Conservation (phyloP, 2,797 vertebrate species). For the Gallinago nigripennis region DNA sequence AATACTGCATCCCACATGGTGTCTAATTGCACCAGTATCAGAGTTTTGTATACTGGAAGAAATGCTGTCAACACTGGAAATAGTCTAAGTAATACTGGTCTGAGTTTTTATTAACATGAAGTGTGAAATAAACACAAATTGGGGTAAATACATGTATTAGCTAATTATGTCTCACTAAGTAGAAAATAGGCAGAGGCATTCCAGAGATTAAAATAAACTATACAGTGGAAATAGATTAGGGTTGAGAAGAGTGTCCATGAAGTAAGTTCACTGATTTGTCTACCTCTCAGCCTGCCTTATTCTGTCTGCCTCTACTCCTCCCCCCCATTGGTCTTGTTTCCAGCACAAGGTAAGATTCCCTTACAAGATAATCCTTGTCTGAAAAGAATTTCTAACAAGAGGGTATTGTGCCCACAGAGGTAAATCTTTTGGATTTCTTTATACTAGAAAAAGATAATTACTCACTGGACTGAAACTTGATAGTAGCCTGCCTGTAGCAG, state of each 20-base stretch:
- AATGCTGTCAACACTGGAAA: not conserved
- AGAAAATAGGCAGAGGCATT: not conserved
- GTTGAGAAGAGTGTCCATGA: not conserved
- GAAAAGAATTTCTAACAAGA: slow-evolving; percentile 40
- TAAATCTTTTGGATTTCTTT: not conserved
- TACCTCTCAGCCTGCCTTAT: not conserved
- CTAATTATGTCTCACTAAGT: not conserved
- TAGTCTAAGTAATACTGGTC: not conserved
- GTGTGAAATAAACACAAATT: not conserved
- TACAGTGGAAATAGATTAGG: not conserved
- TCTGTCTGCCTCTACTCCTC: not conserved
- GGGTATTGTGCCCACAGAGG: not conserved
- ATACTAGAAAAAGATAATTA: not conserved
- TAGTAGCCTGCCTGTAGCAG: not conserved
- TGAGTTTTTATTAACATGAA: not conserved
- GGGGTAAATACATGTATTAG: not conserved
- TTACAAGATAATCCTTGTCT: not conserved
- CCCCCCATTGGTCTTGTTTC: not conserved
- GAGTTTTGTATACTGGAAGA: not conserved
- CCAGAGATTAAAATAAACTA: not conserved
- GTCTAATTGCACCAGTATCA: not conserved
- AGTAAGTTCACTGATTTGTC: not conserved
- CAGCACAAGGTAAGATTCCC: not conserved
- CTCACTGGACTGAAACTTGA: not conserved
- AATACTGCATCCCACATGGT: not conserved